Evolutionary conservation across 2,113 vertebrate species (phyloP), one percentile per base, ranked within the genome.

Genomic region (Epinephelus lanceolatus): DNA sequence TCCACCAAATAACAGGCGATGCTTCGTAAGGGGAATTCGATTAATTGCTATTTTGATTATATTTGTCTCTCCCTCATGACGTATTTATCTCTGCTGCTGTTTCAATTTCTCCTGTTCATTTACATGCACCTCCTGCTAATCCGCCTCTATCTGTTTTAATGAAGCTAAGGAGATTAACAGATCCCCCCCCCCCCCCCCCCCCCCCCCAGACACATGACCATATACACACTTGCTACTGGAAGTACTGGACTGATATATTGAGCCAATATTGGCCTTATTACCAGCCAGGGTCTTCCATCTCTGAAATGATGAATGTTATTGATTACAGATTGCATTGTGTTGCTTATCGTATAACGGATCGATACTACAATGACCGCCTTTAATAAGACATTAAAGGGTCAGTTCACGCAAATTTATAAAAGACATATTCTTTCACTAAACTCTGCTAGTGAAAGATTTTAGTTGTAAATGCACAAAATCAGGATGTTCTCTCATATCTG

Each of bases 21-120:
- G 86, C 80, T 83, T 87, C 71, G 80, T 83, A 69, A 90, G 76
- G 86, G 88, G 83, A 91, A 92, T 93, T 93, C 77, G 93, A 92
- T 94, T 94, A 92, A 94, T 93, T 94, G 86, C 82, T 84, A 90
- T 93, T 94, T 89, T 92, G 89, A 93, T 92, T 90, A 88, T 93
- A 92, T 94, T 93, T 94, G 88, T 87, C 76, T 91, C 81, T 94
- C 90, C 88, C 91, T 91, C 76, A 86, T 94, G 91, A 92, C 89
- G 53, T 89, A 91, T 94, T 95, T 94, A 94, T 95, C 90, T 89
- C 66, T 87, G 63, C 86, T 69, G 65, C 86, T 86, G 88, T 91
- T 92, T 93, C 91, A 92, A 92, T 93, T 92, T 93, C 85, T 88
- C 71, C 75, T 78, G 62, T 90, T 93, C 83, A 92, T 94, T 91